Evolutionary conservation across 1,140 invertebrate species (phyloP).

Genomic region (Cyclina sinensis): DNA sequence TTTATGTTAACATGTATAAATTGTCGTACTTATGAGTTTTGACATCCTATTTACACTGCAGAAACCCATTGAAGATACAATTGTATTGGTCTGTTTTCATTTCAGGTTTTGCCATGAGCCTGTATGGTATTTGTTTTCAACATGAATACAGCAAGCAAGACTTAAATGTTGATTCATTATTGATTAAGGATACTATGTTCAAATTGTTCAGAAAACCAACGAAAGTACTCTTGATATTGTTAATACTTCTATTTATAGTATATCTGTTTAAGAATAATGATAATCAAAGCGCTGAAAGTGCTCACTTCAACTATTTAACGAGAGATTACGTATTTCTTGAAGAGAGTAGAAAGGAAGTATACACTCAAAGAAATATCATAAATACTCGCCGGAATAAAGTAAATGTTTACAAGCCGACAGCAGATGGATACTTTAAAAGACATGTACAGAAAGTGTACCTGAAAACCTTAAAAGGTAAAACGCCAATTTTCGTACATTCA

Average conservation of each 20-base stretch:
- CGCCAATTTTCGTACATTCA: constrained; percentile 47
- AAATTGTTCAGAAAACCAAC: not conserved
- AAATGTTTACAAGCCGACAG: not conserved
- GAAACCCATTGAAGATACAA: not conserved
- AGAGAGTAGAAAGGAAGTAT: not conserved
- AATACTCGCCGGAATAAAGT: not conserved
- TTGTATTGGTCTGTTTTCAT: not conserved
- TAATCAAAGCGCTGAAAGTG: not conserved
- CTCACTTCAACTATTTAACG: not conserved
- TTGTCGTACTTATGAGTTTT: not conserved
- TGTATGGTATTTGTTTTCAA: too few species aligned
- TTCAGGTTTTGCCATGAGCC: not conserved
- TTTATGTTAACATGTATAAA: not conserved
- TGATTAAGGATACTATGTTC: not conserved
- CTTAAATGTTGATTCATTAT: not conserved
- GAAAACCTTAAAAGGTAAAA: constrained; percentile 37
- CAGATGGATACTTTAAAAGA: not conserved
- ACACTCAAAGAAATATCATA: not conserved
- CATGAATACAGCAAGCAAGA: too few species aligned
- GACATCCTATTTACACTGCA: not conserved
- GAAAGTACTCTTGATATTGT: not conserved
- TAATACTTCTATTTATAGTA: not conserved
- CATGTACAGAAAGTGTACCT: not conserved
- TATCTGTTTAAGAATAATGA: not conserved
- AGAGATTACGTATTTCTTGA: constrained; percentile 21